A percentile compares a stretch with the other conserved stretches of the same genome.
These are phyloP conservation scores for Abrostola tripartita DNA, from an alignment of 2,888 invertebrate genomes.

Conservation along the genomic window DNA sequence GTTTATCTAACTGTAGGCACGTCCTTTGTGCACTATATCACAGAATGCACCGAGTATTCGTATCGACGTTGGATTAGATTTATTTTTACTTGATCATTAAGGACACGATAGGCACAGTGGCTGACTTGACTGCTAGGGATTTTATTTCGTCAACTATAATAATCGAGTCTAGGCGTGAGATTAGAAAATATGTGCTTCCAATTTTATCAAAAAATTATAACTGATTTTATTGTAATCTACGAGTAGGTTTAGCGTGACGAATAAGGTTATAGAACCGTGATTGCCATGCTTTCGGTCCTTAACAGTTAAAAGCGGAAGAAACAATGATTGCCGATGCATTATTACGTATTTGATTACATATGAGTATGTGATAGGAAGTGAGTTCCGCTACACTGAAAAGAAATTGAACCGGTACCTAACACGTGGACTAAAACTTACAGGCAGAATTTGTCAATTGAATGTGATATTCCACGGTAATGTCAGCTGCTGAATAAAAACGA, in stretches of 20 bases:
- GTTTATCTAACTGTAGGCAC: conserved; percentile 14
- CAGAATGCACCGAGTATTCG: background rate
- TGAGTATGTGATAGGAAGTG: background rate
- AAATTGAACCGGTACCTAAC: background rate
- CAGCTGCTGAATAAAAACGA: too few relatives aligned
- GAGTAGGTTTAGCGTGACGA: background rate
- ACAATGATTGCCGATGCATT: background rate
- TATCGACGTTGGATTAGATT: conserved; percentile 2
- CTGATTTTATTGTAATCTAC: too few relatives aligned
- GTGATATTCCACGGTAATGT: too few relatives aligned
- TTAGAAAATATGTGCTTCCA: too few relatives aligned
- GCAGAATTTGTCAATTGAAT: too few relatives aligned
- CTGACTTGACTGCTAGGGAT: too few relatives aligned
- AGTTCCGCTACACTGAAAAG: background rate
- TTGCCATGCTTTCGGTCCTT: conserved; percentile 1
- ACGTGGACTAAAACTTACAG: too few relatives aligned
- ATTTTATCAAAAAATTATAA: too few relatives aligned
- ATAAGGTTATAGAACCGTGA: background rate
- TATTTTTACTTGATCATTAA: conserved; percentile 11
- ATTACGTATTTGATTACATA: background rate
- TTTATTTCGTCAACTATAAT: too few relatives aligned
- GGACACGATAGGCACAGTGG: background rate
- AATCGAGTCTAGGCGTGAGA: too few relatives aligned
- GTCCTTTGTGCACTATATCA: conserved; percentile 23
- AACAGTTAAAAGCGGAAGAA: background rate